Evolutionary conservation across 2,113 vertebrate genomes (phyloP).

Genomic region (Camelus dromedarius): DNA sequence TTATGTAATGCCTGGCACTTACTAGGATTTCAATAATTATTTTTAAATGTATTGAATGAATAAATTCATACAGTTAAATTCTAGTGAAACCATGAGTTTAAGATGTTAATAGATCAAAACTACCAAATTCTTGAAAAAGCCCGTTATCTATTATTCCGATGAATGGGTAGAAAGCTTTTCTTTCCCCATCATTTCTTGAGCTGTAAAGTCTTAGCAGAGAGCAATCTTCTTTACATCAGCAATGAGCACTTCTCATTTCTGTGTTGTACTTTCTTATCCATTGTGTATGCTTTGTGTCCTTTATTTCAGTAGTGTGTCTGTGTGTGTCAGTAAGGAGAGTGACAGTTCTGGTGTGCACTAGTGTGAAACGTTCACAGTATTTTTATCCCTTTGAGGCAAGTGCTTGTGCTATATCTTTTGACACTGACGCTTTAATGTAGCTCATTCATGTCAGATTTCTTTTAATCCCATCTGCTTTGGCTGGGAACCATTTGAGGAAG

Average conservation of each 20-base stretch:
- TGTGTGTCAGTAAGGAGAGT: constrained; percentile 63
- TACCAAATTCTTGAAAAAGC: neutral
- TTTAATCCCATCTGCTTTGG: constrained; percentile 80
- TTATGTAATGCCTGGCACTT: neutral
- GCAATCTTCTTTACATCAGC: constrained; percentile 6
- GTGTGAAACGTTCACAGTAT: constrained; percentile 69
- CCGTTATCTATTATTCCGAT: neutral
- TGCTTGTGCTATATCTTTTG: constrained; percentile 71
- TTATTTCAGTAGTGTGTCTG: constrained; percentile 12
- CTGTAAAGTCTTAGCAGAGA: constrained; percentile 41
- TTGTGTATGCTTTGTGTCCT: neutral
- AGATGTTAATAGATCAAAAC: neutral
- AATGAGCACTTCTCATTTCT: constrained; percentile 54
- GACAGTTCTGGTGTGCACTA: constrained; percentile 32
- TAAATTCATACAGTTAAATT: neutral
- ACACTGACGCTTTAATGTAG: constrained; percentile 78
- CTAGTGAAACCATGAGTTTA: neutral
- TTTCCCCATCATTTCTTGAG: constrained; percentile 4
- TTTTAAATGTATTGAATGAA: neutral
- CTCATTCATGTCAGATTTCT: constrained; percentile 79
- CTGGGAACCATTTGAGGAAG: constrained; percentile 73
- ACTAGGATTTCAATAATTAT: neutral
- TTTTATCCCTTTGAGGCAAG: constrained; percentile 79
- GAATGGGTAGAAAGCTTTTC: neutral
- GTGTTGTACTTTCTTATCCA: neutral